Base-by-base conservation (phyloP, 2,888 invertebrate species). In the Balanococcus diminutus region DNA sequence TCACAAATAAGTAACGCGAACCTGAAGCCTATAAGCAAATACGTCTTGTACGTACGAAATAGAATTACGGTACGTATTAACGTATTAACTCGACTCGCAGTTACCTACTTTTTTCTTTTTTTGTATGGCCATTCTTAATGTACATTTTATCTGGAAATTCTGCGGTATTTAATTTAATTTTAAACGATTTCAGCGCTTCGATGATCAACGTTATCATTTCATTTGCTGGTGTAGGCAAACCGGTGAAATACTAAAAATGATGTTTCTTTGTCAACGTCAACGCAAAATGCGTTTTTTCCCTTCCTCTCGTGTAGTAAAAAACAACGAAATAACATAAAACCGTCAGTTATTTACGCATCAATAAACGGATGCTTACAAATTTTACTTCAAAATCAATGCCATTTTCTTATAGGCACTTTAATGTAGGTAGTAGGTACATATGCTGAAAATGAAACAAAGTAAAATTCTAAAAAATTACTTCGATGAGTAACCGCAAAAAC, bases 171-270 rank as follows among this genome's bases (percentile, higher is more conserved):
- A 56, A 56, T 56, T 56, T 8, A 56, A 56, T 22, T 56, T 56
- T 56, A 56, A 56, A 56, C 56, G 56, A 56, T 22, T 56, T 56
- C 56, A 56, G 22, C 56, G 56, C 56, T 56, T 56, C 56, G 56
- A 56, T 8, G 56, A 19, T 19, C 56, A 56, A 56, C 56, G 11
- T 56, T 22, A 56, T 56, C 56, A 56, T 56, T 56, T 22, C 56
- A 14, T 56, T 19, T 8, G 11, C 22, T 56, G n/a, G 39, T n/a
- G 46, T 56, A 56, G 5, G 19, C 22, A 56, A 22, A 22, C 56
- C 22, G 22, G 56, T 56, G 19, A 56, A 56, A 56, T 56, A 56
- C 56, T 56, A 22, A 56, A 22, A 56, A 56, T 22, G 56, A 56
- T 56, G 22, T 56, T 22, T 22, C 56, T 56, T 56, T 56, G 56